Percentiles rank a stretch among this genome's conserved stretches.
Conservation (phyloP, 1,140 invertebrate genomes). For the Mesaphorura yosii region DNA sequence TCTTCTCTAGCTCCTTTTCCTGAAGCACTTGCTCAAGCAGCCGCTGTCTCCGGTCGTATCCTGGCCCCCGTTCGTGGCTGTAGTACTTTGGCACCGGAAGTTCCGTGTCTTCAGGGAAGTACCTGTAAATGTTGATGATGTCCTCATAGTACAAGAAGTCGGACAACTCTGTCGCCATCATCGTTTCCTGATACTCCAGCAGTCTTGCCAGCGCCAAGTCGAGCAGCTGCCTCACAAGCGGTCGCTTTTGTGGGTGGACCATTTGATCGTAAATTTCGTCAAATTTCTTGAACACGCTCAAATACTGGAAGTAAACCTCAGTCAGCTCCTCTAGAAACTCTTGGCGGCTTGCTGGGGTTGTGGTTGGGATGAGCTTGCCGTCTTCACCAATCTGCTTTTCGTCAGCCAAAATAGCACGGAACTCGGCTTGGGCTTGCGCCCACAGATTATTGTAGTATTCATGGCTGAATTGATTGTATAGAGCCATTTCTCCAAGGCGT, state of each 20-base stretch:
- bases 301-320: constrained; percentile 13
- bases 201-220: constrained; percentile 65
- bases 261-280: constrained; percentile 78
- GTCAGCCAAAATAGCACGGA: background rate
- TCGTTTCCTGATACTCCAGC: constrained; percentile 39
- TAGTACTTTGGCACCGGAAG: constrained; percentile 42
- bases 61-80: constrained; percentile 23
- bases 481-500: too few species aligned
- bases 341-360: background rate
- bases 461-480: too few species aligned
- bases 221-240: constrained; percentile 62
- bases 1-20: too few species aligned
- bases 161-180: constrained; percentile 16
- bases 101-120: constrained; percentile 41
- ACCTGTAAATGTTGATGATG: constrained; percentile 21
- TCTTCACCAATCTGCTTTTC: constrained; percentile 1
- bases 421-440: constrained; percentile 15
- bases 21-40: background rate
- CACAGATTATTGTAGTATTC: constrained; percentile 18
- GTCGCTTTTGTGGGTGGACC: constrained; percentile 80
- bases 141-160: constrained; percentile 40
- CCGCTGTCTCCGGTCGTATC: background rate
- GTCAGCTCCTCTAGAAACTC: constrained; percentile 6
- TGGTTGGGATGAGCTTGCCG: background rate
- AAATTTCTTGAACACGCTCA: constrained; percentile 17